Evolutionary conservation across 1,140 invertebrate genomes (phyloP), one percentile per base, ranked within the genome.

Genomic region (Drosophila baimaii): DNA sequence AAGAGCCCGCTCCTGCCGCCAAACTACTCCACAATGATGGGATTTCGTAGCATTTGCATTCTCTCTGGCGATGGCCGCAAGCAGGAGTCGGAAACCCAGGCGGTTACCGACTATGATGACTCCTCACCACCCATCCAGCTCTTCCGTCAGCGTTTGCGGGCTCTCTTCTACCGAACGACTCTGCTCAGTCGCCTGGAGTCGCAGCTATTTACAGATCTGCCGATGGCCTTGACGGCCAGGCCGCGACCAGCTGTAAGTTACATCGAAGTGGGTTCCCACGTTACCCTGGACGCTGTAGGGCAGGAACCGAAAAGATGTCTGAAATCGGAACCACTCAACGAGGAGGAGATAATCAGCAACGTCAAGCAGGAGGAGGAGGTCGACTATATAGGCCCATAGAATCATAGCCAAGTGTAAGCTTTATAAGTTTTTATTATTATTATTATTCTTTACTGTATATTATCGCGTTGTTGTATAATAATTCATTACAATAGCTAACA

Each of bases 11-110:
- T 81, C 0, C 25, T 92, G 41, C 85, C 88, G 7, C 84, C 91
- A 0, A 92, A 63, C 46, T 91, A 72, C 75, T 82, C 75, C 7
- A 88, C 90, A n/a, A 69, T 89, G 65, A 83, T 91, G 75, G 88
- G 68, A 0, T 90, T 92, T 27, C 88, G 91, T 2, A 79, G 84
- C n/a, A 58, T 91, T 15, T 90, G 90, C 23, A 82, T 92, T 55
- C 56, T 88, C 15, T 79, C 90, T 0, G 77, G 69, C 17, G 47
- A 79, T 17, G 59, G 31, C 21, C 35, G 43, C 31, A 75, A 27
- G 33, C 21, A 29, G 21, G 41, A 9, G 17, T 0, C 15, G 17
- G 9, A 17, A 12, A 21, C 13, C 3, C 29, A 41, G 1, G 1
- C 4, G 0, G 6, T n/a, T 5, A n/a, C 17, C 9, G 35, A 13